phyloP scores from a whole-genome alignment of 2,888 invertebrate species.

The Drosophila histrio region DNA sequence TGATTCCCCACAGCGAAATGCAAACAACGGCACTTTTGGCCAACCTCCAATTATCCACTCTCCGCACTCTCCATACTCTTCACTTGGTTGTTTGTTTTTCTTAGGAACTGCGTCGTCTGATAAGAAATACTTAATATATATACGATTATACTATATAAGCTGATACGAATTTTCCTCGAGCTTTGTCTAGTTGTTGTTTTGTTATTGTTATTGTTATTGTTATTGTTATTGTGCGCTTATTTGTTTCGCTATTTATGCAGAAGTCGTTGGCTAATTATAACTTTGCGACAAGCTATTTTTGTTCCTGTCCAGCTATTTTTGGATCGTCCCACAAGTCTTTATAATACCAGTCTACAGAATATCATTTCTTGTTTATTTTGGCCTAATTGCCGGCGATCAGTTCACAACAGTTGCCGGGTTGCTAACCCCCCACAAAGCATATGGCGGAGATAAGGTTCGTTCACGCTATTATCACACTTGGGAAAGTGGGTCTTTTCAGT shows the following conservation, averaged over 20 bases:
- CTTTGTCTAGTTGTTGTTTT: constrained; percentile 5
- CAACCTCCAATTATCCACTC: constrained; percentile 2
- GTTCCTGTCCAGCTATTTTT: constrained; percentile 33
- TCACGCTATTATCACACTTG: constrained; percentile 16
- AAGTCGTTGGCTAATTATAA: constrained; percentile 31
- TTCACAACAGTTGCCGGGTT: constrained; percentile 18
- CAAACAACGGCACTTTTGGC: constrained; percentile 46
- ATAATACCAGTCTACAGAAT: background rate
- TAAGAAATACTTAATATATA: constrained; percentile 35
- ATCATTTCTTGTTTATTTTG: constrained; percentile 11
- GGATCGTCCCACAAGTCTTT: background rate
- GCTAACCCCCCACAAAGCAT: constrained; percentile 26
- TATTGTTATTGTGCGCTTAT: constrained; percentile 24
- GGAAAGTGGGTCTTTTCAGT: constrained; percentile 43
- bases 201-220: background rate
- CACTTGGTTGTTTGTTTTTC: constrained; percentile 56
- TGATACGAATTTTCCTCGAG: constrained; percentile 37
- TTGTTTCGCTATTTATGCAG: constrained; percentile 41
- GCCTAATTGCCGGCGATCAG: background rate
- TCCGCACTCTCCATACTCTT: background rate
- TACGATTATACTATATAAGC: background rate
- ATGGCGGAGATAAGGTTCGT: constrained; percentile 24
- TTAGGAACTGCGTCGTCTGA: constrained; percentile 56
- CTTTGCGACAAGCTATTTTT: constrained; percentile 51
- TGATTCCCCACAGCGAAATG: constrained; percentile 48